Evolutionary conservation across 2,797 vertebrate species (phyloP).

Genomic region (Hozukius guyotensis): DNA sequence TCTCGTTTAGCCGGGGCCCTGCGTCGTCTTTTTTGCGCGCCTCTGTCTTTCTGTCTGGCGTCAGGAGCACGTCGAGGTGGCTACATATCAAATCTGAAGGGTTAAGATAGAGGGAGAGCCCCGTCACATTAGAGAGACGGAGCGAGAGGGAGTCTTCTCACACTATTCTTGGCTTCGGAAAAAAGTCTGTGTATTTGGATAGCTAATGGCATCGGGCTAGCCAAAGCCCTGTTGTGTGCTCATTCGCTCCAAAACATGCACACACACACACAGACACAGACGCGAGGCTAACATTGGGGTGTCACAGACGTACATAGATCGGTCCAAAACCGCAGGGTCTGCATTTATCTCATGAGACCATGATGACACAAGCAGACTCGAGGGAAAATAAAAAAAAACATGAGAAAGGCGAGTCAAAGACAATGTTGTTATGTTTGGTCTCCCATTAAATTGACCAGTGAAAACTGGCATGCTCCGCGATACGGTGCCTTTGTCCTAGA

Average conservation of each 20-base stretch:
- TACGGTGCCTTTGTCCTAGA: slow-evolving; percentile 51
- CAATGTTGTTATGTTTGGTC: slow-evolving; percentile 62
- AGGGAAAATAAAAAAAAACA: slow-evolving; percentile 37
- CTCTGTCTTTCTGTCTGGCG: slow-evolving; percentile 45
- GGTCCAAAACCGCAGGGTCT: slow-evolving; percentile 69
- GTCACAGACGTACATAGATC: slow-evolving; percentile 51
- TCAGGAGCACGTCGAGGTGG: slow-evolving; percentile 43
- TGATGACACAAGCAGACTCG: slow-evolving; percentile 58
- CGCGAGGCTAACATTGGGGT: slow-evolving; percentile 44
- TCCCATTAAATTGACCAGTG: slow-evolving; percentile 65
- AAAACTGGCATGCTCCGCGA: slow-evolving; percentile 39
- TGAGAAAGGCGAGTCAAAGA: slow-evolving; percentile 42
- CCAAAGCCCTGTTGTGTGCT: slow-evolving; percentile 75
- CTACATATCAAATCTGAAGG: slow-evolving; percentile 54
- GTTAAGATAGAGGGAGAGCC: slow-evolving; percentile 59
- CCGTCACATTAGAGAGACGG: slow-evolving; percentile 56
- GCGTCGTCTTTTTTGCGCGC: slow-evolving; percentile 3
- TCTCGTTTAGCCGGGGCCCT: slow-evolving; percentile 40
- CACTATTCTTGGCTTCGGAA: slow-evolving; percentile 69
- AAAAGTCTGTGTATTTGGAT: slow-evolving; percentile 75
- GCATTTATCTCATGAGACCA: slow-evolving; percentile 66
- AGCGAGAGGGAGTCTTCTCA: slow-evolving; percentile 68
- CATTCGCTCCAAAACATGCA: slow-evolving; percentile 60
- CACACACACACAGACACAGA: slow-evolving; percentile 30
- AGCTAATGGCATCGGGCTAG: slow-evolving; percentile 58